Conservation (phyloP, 2,113 vertebrate species). For the Hypocryptadius cinnamomeus region DNA sequence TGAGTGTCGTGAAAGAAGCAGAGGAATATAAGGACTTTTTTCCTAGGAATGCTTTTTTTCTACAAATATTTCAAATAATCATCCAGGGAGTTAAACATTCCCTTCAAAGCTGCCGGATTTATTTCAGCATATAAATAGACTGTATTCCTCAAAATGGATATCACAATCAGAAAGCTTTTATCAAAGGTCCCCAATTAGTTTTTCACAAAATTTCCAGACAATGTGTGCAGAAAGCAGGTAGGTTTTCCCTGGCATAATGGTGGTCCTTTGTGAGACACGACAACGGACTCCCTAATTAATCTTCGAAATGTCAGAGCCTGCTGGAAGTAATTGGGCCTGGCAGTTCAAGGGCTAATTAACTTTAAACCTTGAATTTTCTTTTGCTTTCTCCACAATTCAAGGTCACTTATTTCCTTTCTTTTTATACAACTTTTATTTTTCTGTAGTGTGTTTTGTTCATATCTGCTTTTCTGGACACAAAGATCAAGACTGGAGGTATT, state of each 20-base stretch:
- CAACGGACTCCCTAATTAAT: constrained; percentile 68
- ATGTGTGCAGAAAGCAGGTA: constrained; percentile 12
- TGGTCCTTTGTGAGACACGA: constrained; percentile 56
- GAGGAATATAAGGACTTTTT: not conserved
- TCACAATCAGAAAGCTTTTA: constrained; percentile 5
- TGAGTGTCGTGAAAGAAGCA: not conserved
- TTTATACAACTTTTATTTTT: constrained; percentile 2
- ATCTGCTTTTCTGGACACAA: not conserved
- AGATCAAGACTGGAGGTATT: not conserved
- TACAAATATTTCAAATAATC: not conserved
- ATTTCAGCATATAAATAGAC: not conserved
- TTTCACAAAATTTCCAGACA: not conserved
- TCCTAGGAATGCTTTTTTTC: not conserved
- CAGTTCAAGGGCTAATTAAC: constrained; percentile 73
- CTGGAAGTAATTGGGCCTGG: constrained; percentile 63
- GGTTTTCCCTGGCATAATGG: not conserved
- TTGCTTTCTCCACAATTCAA: constrained; percentile 35
- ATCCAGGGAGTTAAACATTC: not conserved
- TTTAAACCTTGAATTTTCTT: constrained; percentile 46
- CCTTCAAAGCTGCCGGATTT: not conserved
- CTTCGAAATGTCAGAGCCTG: constrained; percentile 67
- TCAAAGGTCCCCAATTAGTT: not conserved
- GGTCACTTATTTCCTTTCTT: constrained; percentile 44
- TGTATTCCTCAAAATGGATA: not conserved
- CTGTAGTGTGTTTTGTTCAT: not conserved